Percentiles rank a stretch among this genome's conserved stretches.
These are phyloP conservation scores for Psix sp. DNA, from an alignment of 1,140 invertebrate genomes.

Conservation along the genomic window DNA sequence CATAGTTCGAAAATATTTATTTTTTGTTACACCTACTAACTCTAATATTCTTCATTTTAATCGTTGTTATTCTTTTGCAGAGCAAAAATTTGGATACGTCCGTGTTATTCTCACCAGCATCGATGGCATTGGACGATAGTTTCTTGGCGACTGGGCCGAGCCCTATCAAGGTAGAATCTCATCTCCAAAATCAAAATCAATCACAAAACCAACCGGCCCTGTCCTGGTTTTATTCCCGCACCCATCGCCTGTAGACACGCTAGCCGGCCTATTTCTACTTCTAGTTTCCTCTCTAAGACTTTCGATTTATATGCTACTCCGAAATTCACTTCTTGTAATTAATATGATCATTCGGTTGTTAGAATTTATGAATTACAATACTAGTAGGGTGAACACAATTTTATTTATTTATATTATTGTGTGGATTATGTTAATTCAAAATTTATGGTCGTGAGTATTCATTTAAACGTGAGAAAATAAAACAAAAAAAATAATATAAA, in stretches of 20 bases:
- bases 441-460: no score
- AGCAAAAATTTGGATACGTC: slow-evolving; percentile 91
- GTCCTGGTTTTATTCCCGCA: slow-evolving; percentile 76
- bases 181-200: slow-evolving; percentile 70
- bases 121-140: slow-evolving; percentile 82
- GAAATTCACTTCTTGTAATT: no score
- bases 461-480: no score
- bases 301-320: slow-evolving; percentile 46
- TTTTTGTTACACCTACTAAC: neutral
- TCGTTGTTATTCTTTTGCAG: slow-evolving; percentile 74
- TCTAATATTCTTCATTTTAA: neutral
- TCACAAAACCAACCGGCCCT: slow-evolving; percentile 71
- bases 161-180: slow-evolving; percentile 74
- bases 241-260: slow-evolving; percentile 77
- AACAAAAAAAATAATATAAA: no score
- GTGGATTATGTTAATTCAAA: no score
- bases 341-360: neutral
- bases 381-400: no score
- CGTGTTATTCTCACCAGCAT: slow-evolving; percentile 89
- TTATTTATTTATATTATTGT: slow-evolving; percentile 1
- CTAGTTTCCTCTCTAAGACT: slow-evolving; percentile 40
- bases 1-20: neutral
- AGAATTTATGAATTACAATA: neutral
- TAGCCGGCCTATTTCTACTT: slow-evolving; percentile 74
- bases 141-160: slow-evolving; percentile 73